Evolutionary conservation across 2,888 invertebrate genomes (phyloP).

Genomic region (Euzophera pinguis): DNA sequence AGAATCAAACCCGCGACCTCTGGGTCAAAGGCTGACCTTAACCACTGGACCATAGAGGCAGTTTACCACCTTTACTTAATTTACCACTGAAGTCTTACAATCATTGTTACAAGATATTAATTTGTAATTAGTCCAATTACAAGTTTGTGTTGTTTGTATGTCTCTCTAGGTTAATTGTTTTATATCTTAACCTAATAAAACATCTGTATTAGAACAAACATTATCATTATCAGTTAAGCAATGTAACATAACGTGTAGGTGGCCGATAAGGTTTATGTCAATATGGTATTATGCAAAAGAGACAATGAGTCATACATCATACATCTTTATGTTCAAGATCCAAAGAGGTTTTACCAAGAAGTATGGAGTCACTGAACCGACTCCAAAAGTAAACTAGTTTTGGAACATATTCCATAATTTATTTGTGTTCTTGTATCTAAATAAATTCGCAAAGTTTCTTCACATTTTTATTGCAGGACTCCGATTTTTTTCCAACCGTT

Average conservation of each 20-base stretch:
- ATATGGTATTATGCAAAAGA: constrained; percentile 5
- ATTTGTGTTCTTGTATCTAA: too few species aligned
- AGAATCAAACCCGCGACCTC: too few species aligned
- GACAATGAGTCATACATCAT: constrained; percentile 6
- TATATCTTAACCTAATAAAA: not conserved
- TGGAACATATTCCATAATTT: constrained; percentile 24
- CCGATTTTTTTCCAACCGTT: too few species aligned
- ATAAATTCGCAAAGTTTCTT: too few species aligned
- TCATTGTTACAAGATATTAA: too few species aligned
- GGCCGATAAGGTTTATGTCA: constrained; percentile 1
- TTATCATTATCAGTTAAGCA: constrained; percentile 5
- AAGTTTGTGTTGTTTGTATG: too few species aligned
- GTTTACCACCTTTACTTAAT: too few species aligned
- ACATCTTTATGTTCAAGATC: not conserved
- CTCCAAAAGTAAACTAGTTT: constrained; percentile 64
- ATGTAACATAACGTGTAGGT: not conserved
- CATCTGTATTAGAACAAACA: not conserved
- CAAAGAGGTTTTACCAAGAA: constrained; percentile 8
- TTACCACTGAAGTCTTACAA: too few species aligned
- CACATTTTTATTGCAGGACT: too few species aligned
- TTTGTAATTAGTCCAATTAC: too few species aligned
- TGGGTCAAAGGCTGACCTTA: too few species aligned
- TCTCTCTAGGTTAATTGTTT: not conserved
- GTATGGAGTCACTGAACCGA: constrained; percentile 47
- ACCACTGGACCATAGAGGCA: too few species aligned